phyloP scores from a whole-genome alignment of 2,888 invertebrate species.

The Geophilus truncorum region DNA sequence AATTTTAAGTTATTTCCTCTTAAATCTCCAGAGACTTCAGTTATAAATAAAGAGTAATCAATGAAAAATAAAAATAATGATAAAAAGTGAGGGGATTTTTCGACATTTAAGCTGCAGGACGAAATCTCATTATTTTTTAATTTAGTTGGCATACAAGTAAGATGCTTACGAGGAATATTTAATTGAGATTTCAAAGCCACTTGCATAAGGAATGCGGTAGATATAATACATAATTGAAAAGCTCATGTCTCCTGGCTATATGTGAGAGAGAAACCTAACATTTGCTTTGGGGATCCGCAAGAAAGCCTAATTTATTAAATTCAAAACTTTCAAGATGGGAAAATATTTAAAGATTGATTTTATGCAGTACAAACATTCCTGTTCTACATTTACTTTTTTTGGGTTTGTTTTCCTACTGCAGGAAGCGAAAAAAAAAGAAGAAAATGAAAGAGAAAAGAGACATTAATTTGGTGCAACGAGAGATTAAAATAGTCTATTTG shows the following conservation, averaged over 20 bases:
- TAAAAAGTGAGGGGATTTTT: not conserved
- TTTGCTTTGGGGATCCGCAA: not conserved
- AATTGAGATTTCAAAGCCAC: slow-evolving; percentile 12
- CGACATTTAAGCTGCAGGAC: not conserved
- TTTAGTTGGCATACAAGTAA: not conserved
- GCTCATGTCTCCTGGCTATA: not conserved
- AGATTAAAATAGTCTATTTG: not conserved
- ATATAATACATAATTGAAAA: slow-evolving; percentile 3
- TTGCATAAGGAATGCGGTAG: not conserved
- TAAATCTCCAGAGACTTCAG: not conserved
- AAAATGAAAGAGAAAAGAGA: not conserved
- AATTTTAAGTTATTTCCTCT: not conserved
- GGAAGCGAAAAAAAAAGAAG: not conserved
- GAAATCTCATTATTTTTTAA: not conserved
- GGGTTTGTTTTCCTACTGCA: not conserved
- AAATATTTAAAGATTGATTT: not conserved
- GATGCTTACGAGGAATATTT: not conserved
- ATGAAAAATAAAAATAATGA: not conserved
- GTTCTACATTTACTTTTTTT: not conserved
- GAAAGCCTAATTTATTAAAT: not conserved
- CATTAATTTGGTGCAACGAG: not conserved
- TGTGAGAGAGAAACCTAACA: not conserved
- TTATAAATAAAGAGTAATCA: not conserved
- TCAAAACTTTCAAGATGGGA: not conserved
- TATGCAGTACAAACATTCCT: not conserved